These are phyloP conservation scores for Calypte anna DNA, from an alignment of 2,113 vertebrate genomes.

Conservation along the genomic window DNA sequence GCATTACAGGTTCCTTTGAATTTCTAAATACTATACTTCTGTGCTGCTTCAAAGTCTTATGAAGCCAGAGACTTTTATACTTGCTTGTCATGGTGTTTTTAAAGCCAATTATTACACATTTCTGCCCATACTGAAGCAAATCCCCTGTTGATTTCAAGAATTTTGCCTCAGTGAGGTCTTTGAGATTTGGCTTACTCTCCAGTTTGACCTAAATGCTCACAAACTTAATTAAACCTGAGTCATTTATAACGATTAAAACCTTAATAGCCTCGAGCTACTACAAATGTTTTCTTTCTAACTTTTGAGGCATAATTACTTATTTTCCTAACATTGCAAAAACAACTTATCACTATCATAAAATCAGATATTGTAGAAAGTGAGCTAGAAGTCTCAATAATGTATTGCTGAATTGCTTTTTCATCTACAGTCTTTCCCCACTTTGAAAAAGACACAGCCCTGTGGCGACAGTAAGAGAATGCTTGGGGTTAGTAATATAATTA, in stretches of 20 bases:
- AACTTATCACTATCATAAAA: background rate
- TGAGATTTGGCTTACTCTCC: constrained; percentile 37
- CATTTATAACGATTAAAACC: background rate
- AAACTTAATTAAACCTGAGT: constrained; percentile 36
- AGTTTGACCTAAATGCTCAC: constrained; percentile 11
- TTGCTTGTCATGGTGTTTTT: background rate
- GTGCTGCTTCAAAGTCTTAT: background rate
- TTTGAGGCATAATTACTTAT: background rate
- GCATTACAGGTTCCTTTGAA: background rate
- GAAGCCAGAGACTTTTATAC: constrained; percentile 29
- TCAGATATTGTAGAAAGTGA: background rate
- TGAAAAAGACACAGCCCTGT: background rate
- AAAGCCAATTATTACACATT: constrained; percentile 43
- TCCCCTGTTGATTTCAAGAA: background rate
- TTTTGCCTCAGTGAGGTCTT: constrained; percentile 5
- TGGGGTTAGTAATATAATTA: background rate
- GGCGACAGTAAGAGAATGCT: background rate
- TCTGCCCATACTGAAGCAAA: constrained; percentile 33
- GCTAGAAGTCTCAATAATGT: background rate
- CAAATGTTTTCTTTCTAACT: background rate
- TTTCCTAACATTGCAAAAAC: background rate
- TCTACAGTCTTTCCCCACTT: background rate
- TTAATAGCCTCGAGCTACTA: background rate
- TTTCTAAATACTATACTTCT: constrained; percentile 33
- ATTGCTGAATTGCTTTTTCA: background rate